Evolutionary conservation across 2,888 invertebrate species (phyloP), one percentile per base, ranked within the genome.

Genomic region (Cerastis rubricosa): DNA sequence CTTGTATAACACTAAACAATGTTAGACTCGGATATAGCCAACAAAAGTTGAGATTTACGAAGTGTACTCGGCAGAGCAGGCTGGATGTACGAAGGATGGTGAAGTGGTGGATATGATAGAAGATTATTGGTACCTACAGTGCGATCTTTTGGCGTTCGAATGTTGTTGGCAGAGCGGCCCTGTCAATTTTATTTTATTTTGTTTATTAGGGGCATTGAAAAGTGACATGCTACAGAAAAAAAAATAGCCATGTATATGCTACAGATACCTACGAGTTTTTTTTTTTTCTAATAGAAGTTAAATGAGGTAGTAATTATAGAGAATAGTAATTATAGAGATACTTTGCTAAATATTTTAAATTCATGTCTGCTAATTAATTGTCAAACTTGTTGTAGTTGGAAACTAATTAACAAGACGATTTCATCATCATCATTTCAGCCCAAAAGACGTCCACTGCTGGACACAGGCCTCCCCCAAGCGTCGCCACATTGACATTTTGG

Each of bases 21-120:
- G 93, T 94, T 92, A 93, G 93, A 93, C 91, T 88, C 88, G 88
- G 91, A 93, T 91, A 94, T 94, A 93, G 91, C 91, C 90, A 91
- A 90, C 93, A 92, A 94, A 95, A 95, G 94, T 94, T 94, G 90
- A 94, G 93, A 96, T 96, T 95, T 96, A 96, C 93, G 90, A 87
- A 92, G 90, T 89, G 89, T 87, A 90, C 89, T 89, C 87, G 87
- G 91, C 89, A 87, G 85, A 88, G 80, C 76, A 85, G 85, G 81
- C 66, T 40, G 83, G 85, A 88, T 88, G 80, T 85, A 81, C 74
- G 69, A 88, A 83, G 11, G 12, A 57, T 67, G 51, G 49, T 45
- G 35, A 7, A 68, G 19, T 11, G 9, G 12, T 76, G 72, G 81
- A 80, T 76, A 64, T n/a, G 74, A 22, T 17, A 51, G 1, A 25